Evolutionary conservation across 1,140 invertebrate species (phyloP).

Genomic region (Plodia interpunctella): DNA sequence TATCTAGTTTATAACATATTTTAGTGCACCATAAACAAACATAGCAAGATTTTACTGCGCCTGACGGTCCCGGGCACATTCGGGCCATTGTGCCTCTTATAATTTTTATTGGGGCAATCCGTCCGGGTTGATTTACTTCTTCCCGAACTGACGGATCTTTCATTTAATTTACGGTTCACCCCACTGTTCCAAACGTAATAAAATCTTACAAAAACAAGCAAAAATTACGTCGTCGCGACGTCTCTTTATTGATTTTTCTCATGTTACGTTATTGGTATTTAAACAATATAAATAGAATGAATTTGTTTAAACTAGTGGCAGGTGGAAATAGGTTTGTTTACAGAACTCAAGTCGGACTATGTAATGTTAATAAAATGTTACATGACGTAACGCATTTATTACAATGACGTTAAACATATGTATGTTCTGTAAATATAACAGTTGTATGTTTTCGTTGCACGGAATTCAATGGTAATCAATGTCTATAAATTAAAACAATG

Average conservation of each 20-base stretch:
- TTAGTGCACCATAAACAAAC: conserved; percentile 76
- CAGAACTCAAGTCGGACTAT: neutral
- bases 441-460: too few relatives aligned
- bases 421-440: too few relatives aligned
- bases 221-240: conserved; percentile 51
- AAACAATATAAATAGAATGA: neutral
- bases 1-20: conserved; percentile 76
- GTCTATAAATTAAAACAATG: too few relatives aligned
- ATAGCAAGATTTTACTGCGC: conserved; percentile 73
- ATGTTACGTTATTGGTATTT: neutral
- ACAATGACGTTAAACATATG: neutral
- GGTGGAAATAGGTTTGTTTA: neutral
- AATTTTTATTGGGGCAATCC: conserved; percentile 77
- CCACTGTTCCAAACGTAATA: conserved; percentile 67
- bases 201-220: conserved; percentile 71
- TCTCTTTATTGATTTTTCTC: conserved; percentile 18
- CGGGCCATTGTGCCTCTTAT: conserved; percentile 73
- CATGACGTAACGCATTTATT: neutral
- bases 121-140: conserved; percentile 75
- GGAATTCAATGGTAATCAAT: too few relatives aligned
- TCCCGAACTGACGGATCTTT: conserved; percentile 76
- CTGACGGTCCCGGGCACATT: conserved; percentile 65
- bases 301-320: neutral
- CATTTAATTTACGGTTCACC: conserved; percentile 74
- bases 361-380: neutral